Evolutionary conservation across 2,888 invertebrate species (phyloP), one percentile per base, ranked within the genome.

Genomic region (Gonocerus acuteangulatus): DNA sequence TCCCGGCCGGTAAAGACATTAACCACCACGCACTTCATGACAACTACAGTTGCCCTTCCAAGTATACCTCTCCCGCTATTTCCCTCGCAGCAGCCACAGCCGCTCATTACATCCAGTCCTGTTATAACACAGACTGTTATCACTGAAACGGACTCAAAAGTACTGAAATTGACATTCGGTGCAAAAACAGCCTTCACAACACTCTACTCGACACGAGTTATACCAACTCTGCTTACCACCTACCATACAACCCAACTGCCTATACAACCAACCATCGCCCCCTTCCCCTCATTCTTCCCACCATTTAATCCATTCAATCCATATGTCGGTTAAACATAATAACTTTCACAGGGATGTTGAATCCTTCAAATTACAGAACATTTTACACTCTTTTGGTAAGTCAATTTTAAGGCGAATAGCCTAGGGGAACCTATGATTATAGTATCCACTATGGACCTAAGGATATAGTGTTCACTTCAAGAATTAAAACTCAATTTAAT

Each of bases 131-230:
- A 87, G 70, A 89, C 89, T 0, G 77, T 87, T 69, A 82, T 89
- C 13, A 87, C 86, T 1, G 81, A 86, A 67, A 89, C 89, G 0
- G 83, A 87, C 65, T 89, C 90, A 69, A 86, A 89, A 75, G 68
- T 91, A 56, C 75, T 92, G 65, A 90, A 91, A 74, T 76, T 92
- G 67, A 91, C 90, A 11, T 92, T 92, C 72, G 91, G 92, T n/a
- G 91, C 92, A 32, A 89, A 89, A 74, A 91, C 91, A 0, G 85
- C 90, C 0, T 87, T 87, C 72, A 92, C 92, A 6, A 92, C 91
- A 1, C 78, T 93, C 62, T 90, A 84, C 73, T 87, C 88, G 1
- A 90, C 91, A 39, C 84, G 82, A 70, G 83, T 92, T 47, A 83
- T 91, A 44, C 90, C 91, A 6, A 90, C 90, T 1, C 79, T 85